phyloP scores from a whole-genome alignment of 1,140 invertebrate species.

The Archegozetes longisetosus region DNA sequence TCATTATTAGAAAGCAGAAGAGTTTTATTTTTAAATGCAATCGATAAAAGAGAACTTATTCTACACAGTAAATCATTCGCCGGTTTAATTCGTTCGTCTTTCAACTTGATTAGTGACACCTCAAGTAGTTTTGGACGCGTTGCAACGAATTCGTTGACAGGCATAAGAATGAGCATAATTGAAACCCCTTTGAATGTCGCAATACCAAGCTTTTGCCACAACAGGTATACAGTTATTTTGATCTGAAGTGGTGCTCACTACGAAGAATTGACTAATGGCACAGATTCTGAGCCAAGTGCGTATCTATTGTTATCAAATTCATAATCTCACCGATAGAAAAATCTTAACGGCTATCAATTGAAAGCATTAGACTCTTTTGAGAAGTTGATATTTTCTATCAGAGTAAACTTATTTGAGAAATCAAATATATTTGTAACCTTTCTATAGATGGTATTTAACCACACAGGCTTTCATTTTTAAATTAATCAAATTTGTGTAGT shows the following conservation, averaged over 20 bases:
- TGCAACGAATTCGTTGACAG: conserved; percentile 72
- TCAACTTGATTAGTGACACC: conserved; percentile 24
- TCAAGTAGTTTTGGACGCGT: conserved; percentile 47
- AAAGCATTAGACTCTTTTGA: conserved; percentile 15
- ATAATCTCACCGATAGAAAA: conserved; percentile 22
- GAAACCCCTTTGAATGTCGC: conserved; percentile 23
- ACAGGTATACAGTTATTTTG: conserved; percentile 26
- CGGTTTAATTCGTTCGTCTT: conserved; percentile 32
- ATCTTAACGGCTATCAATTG: conserved; percentile 17
- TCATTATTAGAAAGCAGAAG: no score
- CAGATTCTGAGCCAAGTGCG: conserved; percentile 12
- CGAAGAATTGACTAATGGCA: conserved; percentile 17
- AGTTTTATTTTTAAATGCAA: no score
- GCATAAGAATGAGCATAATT: conserved; percentile 50
- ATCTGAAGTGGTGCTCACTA: conserved; percentile 26
- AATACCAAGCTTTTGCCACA: conserved; percentile 27
- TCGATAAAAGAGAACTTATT: no score
- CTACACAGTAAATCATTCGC: conserved; percentile 33
- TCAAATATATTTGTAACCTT: conserved; percentile 7
- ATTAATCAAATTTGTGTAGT: conserved; percentile 2
- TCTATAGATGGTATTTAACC: conserved; percentile 13
- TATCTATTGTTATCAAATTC: conserved; percentile 21
- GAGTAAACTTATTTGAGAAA: background rate
- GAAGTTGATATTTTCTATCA: conserved; percentile 31
- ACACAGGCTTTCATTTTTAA: conserved; percentile 12